Base-by-base conservation (phyloP, 2,888 invertebrate species). In the Sinohyriopsis cumingii region DNA sequence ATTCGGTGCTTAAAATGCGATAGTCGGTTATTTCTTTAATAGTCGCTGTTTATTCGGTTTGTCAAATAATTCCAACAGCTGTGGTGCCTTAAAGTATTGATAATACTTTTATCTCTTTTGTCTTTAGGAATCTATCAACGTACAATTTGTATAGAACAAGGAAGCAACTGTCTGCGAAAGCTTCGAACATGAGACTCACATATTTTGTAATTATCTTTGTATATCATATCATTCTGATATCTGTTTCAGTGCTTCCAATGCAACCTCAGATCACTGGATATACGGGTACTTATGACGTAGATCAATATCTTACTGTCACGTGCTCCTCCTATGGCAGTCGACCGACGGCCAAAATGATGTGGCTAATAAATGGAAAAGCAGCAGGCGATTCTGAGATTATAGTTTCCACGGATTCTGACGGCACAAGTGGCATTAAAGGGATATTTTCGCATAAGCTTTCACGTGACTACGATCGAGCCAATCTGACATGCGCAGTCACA, bases 401-500 rank as follows among this genome's bases (percentile, higher is more conserved):
- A 12, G 73, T 77, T 18, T 64, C 59, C 6, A 69, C 72, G 25
- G 66, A 68, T 62, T n/a, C 33, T 20, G 63, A 77, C 56, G 71
- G 72, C 45, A 77, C 74, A 12, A 66, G 59, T 33, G 59, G 62
- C 18, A 71, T 77, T 15, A 63, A n/a, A 55, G 72, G 73, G 59
- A 65, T 59, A 28, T 25, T 77, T 24, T 65, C 20, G 22, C 33
- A 63, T 20, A 33, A 24, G 18, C 54, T 77, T 62, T 67, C 73
- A 65, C 68, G 72, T 70, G 70, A 55, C 25, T 66, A 66, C 55
- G 70, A 77, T 54, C 72, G 73, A 57, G 70, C 74, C 24, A 56
- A 68, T 55, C 63, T 77, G 68, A 68, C 72, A 69, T 77, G 76
- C 68, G 68, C 72, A 63, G 73, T 74, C 25, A 74, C 70, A 15